Conservation (phyloP, 2,888 invertebrate genomes). For the Piscicola geometra region DNA sequence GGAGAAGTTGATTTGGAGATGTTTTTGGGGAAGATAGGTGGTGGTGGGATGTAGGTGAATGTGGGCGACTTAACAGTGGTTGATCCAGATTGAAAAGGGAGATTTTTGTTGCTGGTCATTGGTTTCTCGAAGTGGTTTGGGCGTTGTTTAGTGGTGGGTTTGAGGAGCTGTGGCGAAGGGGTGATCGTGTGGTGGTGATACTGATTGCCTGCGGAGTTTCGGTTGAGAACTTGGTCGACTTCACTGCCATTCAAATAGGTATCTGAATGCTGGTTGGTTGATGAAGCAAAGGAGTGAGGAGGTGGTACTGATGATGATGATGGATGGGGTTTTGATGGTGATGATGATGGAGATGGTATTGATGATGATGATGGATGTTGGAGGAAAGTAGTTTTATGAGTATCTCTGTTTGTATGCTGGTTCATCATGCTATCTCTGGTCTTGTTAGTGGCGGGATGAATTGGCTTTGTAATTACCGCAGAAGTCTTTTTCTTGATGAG, state of each 20-base stretch:
- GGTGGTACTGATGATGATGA: no score
- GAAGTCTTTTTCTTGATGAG: neutral
- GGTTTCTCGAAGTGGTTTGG: neutral
- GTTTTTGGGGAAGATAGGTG: slow-evolving; percentile 20
- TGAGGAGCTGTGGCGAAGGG: neutral
- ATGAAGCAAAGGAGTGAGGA: neutral
- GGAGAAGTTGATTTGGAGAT: slow-evolving; percentile 1
- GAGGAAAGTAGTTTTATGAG: no score
- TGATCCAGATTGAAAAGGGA: neutral
- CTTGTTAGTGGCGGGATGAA: neutral
- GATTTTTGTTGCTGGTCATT: neutral
- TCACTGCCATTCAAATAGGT: neutral
- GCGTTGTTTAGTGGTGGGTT: neutral
- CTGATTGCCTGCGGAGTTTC: neutral
- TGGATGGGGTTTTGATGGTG: no score
- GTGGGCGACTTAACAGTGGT: neutral
- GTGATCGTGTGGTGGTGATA: neutral
- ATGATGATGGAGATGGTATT: no score
- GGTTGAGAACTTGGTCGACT: neutral
- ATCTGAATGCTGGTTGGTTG: neutral
- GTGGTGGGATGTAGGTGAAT: slow-evolving; percentile 28
- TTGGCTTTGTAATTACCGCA: neutral
- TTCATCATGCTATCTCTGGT: neutral
- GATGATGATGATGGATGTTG: no score
- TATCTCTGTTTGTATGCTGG: neutral